Base-by-base conservation (phyloP, 2,888 invertebrate species). In the Celastrina argiolus region DNA sequence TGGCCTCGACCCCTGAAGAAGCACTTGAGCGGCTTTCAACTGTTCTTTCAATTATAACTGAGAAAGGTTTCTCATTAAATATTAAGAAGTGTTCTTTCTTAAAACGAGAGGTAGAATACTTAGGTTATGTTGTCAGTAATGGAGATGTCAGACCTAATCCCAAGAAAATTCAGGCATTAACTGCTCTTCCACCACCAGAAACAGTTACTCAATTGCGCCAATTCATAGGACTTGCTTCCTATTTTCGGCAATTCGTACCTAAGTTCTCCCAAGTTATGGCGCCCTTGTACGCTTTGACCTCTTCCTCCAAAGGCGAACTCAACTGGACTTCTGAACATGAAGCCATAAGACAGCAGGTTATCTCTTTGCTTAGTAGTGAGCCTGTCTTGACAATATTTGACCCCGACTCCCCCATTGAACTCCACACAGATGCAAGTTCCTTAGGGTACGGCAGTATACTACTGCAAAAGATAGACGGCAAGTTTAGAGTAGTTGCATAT, bases 381-480 rank as follows among this genome's bases (percentile, higher is more conserved):
- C 72, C 72, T 0, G 69, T 72, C 0, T 28, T 74, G 0, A 69
- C 69, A 0, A 72, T 74, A 1, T 75, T 74, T 64, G 59, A 74
- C 3, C 71, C 70, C 0, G 56, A 68, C 0, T 22, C 67, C 0
- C 70, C 71, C 0, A 63, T 69, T 0, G 74, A 75, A 16, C 39
- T 74, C 2, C 72, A 73, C 31, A 69, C 70, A 0, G 72, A 74
- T 7, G 76, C 74, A 69, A 75, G 76, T 56, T 12, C 63, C 1
- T 41, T 67, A 0, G 74, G 73, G 0, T 73, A 67, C n/a, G 75
- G 75, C 4, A 74, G 72, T 0, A 63, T 68, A 8, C 18, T 68
- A 2, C 22, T 68, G 0, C 74, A 70, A 39, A 22, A 22, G 2
- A 16, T 22, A 16, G 63, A 59, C 6, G 31, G 22, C 2, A 69